These are phyloP conservation scores for Linnaemya vulpina DNA, from an alignment of 2,888 invertebrate genomes.

Conservation along the genomic window DNA sequence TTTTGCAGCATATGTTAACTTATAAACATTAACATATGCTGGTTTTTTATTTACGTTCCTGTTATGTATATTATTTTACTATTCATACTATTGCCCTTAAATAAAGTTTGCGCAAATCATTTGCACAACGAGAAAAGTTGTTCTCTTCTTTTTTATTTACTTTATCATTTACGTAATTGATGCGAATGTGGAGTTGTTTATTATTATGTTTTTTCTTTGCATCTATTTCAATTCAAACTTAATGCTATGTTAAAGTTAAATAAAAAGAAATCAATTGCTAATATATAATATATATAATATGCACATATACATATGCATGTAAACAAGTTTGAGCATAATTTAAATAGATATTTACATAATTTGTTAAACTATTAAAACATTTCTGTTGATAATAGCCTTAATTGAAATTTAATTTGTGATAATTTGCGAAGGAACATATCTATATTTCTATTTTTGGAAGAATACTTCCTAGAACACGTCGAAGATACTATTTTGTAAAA, in stretches of 20 bases:
- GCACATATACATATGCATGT: not conserved
- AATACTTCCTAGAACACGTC: no score
- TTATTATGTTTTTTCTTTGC: constrained; percentile 16
- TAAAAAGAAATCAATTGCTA: constrained; percentile 6
- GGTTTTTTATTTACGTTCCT: constrained; percentile 7
- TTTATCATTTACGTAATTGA: constrained; percentile 1
- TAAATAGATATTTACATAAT: not conserved
- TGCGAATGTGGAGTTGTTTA: not conserved
- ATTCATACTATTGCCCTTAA: constrained; percentile 1
- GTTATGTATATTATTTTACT: not conserved
- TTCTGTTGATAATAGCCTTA: no score
- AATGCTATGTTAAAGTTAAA: not conserved
- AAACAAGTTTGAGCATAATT: no score
- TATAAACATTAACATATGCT: constrained; percentile 30
- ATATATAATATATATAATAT: not conserved
- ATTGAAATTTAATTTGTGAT: no score
- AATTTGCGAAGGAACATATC: no score
- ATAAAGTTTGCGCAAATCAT: constrained; percentile 39
- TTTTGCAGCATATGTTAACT: not conserved
- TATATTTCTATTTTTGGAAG: no score
- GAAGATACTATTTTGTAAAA: no score
- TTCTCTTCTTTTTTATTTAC: not conserved
- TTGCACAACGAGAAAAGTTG: constrained; percentile 20
- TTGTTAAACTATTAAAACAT: not conserved
- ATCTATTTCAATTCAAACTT: constrained; percentile 6